phyloP scores from a whole-genome alignment of 2,888 invertebrate species.

The Lasioglossum morio region DNA sequence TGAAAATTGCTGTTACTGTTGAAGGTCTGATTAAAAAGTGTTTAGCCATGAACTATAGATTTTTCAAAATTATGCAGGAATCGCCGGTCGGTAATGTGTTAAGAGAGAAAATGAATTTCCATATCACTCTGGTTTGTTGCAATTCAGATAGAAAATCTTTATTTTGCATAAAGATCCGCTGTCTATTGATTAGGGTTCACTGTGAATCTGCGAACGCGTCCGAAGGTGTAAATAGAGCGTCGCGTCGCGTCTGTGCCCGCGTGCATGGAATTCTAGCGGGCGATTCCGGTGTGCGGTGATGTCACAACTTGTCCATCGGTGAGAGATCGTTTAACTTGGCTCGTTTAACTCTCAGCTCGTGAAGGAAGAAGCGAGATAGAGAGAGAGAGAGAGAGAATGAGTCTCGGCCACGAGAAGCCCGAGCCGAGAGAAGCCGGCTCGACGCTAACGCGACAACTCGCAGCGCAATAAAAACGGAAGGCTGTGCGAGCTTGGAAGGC shows the following conservation, averaged over 20 bases:
- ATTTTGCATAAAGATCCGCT: no score
- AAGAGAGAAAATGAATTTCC: no score
- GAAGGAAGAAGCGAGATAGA: neutral
- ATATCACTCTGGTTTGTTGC: no score
- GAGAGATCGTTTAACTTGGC: slow-evolving; percentile 57
- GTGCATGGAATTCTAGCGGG: slow-evolving; percentile 37
- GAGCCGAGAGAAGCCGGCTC: neutral
- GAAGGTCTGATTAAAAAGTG: no score
- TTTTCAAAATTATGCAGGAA: no score
- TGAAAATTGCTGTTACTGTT: no score
- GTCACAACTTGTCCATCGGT: slow-evolving; percentile 45
- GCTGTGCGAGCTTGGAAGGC: slow-evolving; percentile 73
- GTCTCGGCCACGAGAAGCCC: slow-evolving; percentile 2
- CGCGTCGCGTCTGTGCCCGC: neutral
- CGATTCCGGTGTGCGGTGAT: slow-evolving; percentile 31
- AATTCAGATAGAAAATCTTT: no score
- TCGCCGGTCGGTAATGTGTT: no score
- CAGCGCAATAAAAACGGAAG: slow-evolving; percentile 78
- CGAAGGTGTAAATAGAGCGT: slow-evolving; percentile 37
- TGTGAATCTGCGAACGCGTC: neutral
- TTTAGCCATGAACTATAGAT: no score
- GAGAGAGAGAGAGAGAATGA: neutral
- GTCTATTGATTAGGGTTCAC: neutral
- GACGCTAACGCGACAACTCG: slow-evolving; percentile 48
- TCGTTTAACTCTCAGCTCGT: slow-evolving; percentile 5